Conservation (phyloP, 1,140 invertebrate species). For the Nasonia longicornis region DNA sequence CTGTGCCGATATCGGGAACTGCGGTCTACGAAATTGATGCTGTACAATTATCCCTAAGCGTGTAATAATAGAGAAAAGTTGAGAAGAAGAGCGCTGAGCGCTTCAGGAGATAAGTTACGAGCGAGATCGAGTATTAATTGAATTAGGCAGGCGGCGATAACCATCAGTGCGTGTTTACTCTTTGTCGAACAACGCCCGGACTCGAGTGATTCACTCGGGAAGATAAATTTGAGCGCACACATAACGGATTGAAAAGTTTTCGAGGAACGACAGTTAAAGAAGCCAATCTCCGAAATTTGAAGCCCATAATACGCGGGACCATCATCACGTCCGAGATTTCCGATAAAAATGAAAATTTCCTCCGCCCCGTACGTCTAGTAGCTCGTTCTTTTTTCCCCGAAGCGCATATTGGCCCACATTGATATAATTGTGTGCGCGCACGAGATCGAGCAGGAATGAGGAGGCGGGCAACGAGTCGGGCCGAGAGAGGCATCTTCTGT, state of each 20-base stretch:
- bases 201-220: background rate
- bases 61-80: no score
- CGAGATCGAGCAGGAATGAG: constrained; percentile 35
- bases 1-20: no score
- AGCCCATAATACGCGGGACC: background rate
- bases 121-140: no score
- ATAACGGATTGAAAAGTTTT: background rate
- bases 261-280: background rate
- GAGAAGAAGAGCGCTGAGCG: no score
- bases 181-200: background rate
- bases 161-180: background rate
- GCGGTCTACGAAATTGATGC: no score
- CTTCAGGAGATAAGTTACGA: no score
- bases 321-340: background rate
- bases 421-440: constrained; percentile 48
- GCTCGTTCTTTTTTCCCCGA: constrained; percentile 5
- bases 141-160: no score
- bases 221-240: background rate
- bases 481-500: background rate
- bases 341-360: constrained; percentile 5
- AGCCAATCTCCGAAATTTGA: background rate
- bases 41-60: no score
- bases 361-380: constrained; percentile 35
- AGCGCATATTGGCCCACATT: constrained; percentile 47
- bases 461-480: constrained; percentile 29